These are phyloP conservation scores for Melanotaenia nigrans DNA, from an alignment of 2,797 vertebrate species.

Conservation along the genomic window DNA sequence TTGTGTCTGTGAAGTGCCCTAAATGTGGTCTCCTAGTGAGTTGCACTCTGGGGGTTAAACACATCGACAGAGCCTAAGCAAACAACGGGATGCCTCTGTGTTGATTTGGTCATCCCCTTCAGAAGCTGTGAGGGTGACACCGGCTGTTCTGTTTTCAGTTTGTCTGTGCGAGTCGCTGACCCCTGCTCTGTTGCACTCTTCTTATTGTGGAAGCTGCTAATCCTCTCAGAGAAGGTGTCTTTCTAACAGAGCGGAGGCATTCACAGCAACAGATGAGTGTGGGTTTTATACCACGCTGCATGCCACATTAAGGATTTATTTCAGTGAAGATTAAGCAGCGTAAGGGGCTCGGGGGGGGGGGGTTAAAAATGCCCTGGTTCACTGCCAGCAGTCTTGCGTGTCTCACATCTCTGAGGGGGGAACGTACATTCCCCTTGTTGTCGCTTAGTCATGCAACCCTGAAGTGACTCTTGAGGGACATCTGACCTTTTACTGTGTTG, in stretches of 20 bases:
- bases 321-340: conserved; percentile 68
- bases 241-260: conserved; percentile 59
- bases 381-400: conserved; percentile 55
- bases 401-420: conserved; percentile 54
- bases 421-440: conserved; percentile 53
- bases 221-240: conserved; percentile 71
- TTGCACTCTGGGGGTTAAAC: conserved; percentile 62
- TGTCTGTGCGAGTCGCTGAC: conserved; percentile 46
- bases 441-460: conserved; percentile 39
- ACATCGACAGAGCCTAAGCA: conserved; percentile 62
- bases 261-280: conserved; percentile 58
- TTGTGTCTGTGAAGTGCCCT: conserved; percentile 50
- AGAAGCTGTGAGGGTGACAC: conserved; percentile 58
- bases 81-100: conserved; percentile 51
- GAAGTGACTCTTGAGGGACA: conserved; percentile 51
- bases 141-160: conserved; percentile 53
- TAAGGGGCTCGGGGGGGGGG: conserved; percentile 35
- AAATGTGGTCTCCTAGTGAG: conserved; percentile 42
- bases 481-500: conserved; percentile 53
- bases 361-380: conserved; percentile 60
- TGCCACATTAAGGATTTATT: conserved; percentile 75
- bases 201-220: conserved; percentile 61
- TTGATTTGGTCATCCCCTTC: conserved; percentile 52
- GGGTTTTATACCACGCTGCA: conserved; percentile 66
- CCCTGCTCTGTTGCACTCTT: conserved; percentile 45